Evolutionary conservation across 2,113 vertebrate genomes (phyloP).

Genomic region (Sinocyclocheilus maitianheensis): DNA sequence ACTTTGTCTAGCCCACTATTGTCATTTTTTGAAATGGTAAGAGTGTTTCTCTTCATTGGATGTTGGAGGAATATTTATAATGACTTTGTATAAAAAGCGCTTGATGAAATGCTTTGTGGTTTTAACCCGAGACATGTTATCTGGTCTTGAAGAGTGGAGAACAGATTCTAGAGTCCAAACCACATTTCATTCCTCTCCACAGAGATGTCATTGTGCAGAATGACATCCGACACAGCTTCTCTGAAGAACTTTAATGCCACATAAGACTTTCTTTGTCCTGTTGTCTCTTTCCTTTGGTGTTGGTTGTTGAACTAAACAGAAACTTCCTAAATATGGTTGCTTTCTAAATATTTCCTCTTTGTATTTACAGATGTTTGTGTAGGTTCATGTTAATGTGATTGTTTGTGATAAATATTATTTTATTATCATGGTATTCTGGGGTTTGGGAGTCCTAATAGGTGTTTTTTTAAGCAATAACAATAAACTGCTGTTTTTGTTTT

Average conservation of each 20-base stretch:
- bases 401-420: slow-evolving; percentile 68
- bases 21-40: neutral
- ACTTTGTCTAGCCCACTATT: neutral
- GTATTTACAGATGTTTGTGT: slow-evolving; percentile 57
- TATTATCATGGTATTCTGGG: slow-evolving; percentile 60
- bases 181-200: slow-evolving; percentile 25
- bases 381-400: slow-evolving; percentile 61
- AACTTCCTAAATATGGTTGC: slow-evolving; percentile 47
- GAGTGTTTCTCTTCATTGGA: neutral
- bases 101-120: neutral
- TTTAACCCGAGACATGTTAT: slow-evolving; percentile 14
- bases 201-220: slow-evolving; percentile 35
- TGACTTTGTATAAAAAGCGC: neutral
- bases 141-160: neutral
- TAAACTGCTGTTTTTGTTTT: slow-evolving; percentile 59
- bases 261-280: slow-evolving; percentile 40
- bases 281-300: slow-evolving; percentile 51
- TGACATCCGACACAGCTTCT: slow-evolving; percentile 3
- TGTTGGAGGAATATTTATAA: slow-evolving; percentile 7
- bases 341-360: slow-evolving; percentile 52
- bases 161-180: slow-evolving; percentile 25
- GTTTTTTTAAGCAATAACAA: slow-evolving; percentile 61
- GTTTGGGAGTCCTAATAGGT: slow-evolving; percentile 57
- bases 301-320: slow-evolving; percentile 50
- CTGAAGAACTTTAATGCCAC: slow-evolving; percentile 38